Conservation (phyloP, 2,113 vertebrate genomes). For the Urocynchramus pylzowi region DNA sequence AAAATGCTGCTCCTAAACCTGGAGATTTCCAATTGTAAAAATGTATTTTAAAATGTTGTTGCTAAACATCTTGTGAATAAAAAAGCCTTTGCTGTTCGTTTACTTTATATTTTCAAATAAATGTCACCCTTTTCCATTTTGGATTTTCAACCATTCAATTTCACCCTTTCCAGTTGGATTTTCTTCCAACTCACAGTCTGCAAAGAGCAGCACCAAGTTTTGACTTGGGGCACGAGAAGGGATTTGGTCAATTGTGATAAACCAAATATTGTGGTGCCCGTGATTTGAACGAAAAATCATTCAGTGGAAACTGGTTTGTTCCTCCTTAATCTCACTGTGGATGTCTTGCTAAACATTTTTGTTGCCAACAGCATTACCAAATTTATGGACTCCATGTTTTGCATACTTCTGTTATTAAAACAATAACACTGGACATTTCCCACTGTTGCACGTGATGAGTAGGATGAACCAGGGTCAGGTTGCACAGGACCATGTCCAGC, state of each 20-base stretch:
- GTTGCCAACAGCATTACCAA: too few relatives aligned
- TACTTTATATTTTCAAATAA: neutral
- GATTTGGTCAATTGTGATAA: neutral
- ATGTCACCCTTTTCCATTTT: neutral
- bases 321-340: neutral
- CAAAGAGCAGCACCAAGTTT: neutral
- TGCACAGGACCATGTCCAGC: too few relatives aligned
- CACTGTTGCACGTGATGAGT: neutral
- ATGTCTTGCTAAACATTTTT: neutral
- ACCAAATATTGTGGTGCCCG: neutral
- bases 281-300: neutral
- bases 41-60: neutral
- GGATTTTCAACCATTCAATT: too few relatives aligned
- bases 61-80: neutral
- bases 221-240: accelerated
- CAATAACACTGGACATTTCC: neutral
- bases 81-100: neutral
- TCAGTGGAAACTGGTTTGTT: neutral
- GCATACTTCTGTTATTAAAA: neutral
- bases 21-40: neutral
- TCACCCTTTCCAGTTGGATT: too few relatives aligned
- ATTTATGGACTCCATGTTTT: too few relatives aligned
- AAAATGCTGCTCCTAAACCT: neutral
- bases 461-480: neutral
- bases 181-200: neutral